Evolutionary conservation across 1,140 invertebrate genomes (phyloP), one percentile per base, ranked within the genome.

Genomic region (Dendroctonus valens): DNA sequence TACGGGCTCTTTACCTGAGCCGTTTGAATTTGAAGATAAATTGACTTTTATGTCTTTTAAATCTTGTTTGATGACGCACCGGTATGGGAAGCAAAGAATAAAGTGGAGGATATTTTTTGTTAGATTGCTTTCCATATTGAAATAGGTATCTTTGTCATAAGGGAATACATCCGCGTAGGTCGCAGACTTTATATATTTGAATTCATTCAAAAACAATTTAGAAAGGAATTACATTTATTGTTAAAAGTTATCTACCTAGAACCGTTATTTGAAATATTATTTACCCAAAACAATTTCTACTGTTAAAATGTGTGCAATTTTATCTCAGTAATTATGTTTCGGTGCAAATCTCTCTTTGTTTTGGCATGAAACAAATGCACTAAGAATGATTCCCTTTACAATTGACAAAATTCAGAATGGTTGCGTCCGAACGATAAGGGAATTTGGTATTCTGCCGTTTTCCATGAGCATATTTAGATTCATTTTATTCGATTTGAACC

Each of bases 341-440:
- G 26, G 26, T 26, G 26, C 26, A 26, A 26, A 26, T 26, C 26
- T 26, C 26, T 26, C n/a, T 26, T 41, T 63, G 40, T 63, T 12
- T 63, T 54, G 37, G 39, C 11, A 26, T 54, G 39, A 63, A 63
- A 63, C 60, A 63, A 63, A 69, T 59, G 55, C 55, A 60, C 60
- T 54, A 63, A 65, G 68, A 53, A 65, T 54, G 62, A 63, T 65
- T 60, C 59, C 59, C 63, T 48, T 61, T 51, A 66, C 68, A 69
- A 69, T 65, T 69, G 68, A 65, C 68, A 58, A 65, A 69, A 69
- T 69, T 69, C 63, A 51, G 63, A 66, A 69, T 62, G 59, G 63
- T 69, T 69, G 68, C 57, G 65, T 50, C 62, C 57, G 49, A 15
- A 48, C 59, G 68, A 69, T 69, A 69, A 69, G 50, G 54, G 68